Conservation (phyloP, 2,113 vertebrate species). For the Ancistrus triradiatus region DNA sequence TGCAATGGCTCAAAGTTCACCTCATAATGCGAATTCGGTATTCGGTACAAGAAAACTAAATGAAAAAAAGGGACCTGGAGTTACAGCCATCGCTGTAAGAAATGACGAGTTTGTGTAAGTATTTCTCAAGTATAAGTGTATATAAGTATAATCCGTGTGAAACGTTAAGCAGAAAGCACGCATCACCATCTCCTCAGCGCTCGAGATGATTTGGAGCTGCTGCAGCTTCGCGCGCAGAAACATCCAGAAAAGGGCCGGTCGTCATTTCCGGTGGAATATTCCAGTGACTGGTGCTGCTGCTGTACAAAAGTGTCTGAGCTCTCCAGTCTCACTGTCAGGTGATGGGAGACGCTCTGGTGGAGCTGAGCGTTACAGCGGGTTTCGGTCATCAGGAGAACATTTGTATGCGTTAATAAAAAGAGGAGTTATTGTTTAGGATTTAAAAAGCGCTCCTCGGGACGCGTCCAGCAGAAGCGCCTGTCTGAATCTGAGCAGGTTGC, state of each 20-base stretch:
- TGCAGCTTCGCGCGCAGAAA: slow-evolving; percentile 37
- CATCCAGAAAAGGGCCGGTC: slow-evolving; percentile 17
- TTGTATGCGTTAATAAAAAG: not conserved
- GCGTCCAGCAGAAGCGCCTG: not conserved
- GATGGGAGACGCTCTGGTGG: too few relatives aligned
- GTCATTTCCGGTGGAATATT: slow-evolving; percentile 75
- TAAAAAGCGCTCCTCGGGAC: not conserved
- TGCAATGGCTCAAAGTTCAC: too few relatives aligned
- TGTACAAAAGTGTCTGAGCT: not conserved
- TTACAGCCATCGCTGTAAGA: too few relatives aligned
- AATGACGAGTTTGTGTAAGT: too few relatives aligned
- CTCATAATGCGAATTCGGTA: too few relatives aligned
- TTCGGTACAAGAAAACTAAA: too few relatives aligned
- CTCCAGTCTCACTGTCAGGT: too few relatives aligned
- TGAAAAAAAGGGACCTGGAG: too few relatives aligned
- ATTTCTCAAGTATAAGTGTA: too few relatives aligned
- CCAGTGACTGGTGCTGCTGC: slow-evolving; percentile 49
- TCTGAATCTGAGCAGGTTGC: slow-evolving; percentile 4
- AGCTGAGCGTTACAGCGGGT: not conserved
- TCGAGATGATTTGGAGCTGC: slow-evolving; percentile 10
- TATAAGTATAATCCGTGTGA: too few relatives aligned
- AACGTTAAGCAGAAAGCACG: too few relatives aligned
- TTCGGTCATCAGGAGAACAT: not conserved
- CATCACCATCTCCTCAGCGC: too few relatives aligned
- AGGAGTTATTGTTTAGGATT: not conserved